Evolutionary conservation across 2,888 invertebrate genomes (phyloP).

Genomic region (Phengaris alcon): DNA sequence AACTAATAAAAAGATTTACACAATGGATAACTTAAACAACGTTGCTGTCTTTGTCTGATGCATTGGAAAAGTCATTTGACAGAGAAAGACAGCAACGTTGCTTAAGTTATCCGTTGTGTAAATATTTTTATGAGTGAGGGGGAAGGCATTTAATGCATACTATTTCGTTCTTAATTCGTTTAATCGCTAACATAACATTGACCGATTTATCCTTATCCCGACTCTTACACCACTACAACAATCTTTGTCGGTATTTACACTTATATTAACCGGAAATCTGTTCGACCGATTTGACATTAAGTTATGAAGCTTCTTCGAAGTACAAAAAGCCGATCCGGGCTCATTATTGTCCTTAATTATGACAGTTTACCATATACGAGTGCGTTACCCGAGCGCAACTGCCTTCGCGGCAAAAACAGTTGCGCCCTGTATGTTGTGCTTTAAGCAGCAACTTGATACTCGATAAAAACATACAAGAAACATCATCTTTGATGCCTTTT

Average conservation of each 20-base stretch:
- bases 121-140: no score
- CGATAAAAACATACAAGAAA: constrained; percentile 56
- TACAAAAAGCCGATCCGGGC: constrained; percentile 62
- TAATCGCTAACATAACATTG: neutral
- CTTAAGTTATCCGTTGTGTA: no score
- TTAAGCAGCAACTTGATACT: constrained; percentile 61
- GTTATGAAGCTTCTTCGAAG: constrained; percentile 68
- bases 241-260: neutral
- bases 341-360: constrained; percentile 77
- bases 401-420: constrained; percentile 58
- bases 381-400: constrained; percentile 60
- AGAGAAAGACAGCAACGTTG: no score
- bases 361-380: constrained; percentile 75
- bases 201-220: no score
- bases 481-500: constrained; percentile 42
- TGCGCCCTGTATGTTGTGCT: constrained; percentile 53
- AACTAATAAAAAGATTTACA: no score
- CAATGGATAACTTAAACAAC: no score
- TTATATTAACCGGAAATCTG: constrained; percentile 32
- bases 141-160: no score
- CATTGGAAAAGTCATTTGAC: no score
- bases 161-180: no score
- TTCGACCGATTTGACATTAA: constrained; percentile 55
- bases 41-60: no score
- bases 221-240: no score